Evolutionary conservation across 2,888 invertebrate species (phyloP).

Genomic region (Eugnorisma glareosa): DNA sequence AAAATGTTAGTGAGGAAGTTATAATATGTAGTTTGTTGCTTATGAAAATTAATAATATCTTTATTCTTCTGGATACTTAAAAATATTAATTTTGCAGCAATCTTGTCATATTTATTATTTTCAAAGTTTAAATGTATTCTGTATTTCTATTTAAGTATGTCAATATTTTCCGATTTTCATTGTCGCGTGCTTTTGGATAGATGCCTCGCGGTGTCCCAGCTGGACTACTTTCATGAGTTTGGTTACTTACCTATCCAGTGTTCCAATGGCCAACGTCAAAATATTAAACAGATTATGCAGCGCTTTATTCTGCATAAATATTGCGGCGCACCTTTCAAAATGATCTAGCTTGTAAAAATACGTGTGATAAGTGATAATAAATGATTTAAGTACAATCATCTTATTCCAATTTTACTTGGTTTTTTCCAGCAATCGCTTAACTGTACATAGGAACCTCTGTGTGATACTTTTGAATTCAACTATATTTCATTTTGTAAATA

Average conservation of each 20-base stretch:
- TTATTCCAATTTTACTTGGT: conserved; percentile 4
- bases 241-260: conserved; percentile 41
- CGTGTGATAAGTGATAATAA: conserved; percentile 28
- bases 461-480: background rate
- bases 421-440: background rate
- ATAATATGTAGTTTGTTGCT: background rate
- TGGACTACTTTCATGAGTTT: conserved; percentile 56
- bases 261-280: conserved; percentile 43
- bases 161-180: conserved; percentile 50
- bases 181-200: conserved; percentile 38
- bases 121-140: too few relatives aligned
- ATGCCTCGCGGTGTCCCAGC: conserved; percentile 57
- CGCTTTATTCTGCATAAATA: conserved; percentile 50
- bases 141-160: background rate
- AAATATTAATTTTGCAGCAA: conserved; percentile 22
- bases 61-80: background rate
- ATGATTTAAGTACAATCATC: background rate
- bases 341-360: conserved; percentile 21
- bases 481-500: background rate
- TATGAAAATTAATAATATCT: background rate
- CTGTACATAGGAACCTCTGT: too few relatives aligned
- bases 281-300: conserved; percentile 31
- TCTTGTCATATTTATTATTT: too few relatives aligned
- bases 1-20: conserved; percentile 20
- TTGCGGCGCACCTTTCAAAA: conserved; percentile 26